Base-by-base conservation (phyloP, 1,140 invertebrate species). In the Vanessa atalanta region DNA sequence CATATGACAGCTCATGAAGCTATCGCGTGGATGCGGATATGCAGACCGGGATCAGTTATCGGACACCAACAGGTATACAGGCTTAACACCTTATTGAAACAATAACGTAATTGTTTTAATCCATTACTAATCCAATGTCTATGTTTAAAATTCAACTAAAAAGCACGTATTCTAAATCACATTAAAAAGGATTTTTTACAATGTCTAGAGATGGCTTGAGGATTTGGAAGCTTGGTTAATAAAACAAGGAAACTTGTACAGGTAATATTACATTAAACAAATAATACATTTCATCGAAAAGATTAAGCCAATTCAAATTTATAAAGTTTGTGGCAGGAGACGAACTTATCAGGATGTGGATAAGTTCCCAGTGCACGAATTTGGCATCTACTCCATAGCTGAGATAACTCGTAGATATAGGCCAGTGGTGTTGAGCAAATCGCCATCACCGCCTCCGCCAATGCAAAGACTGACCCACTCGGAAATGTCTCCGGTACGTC, bases 21-120 rank as follows among this genome's bases (percentile, higher is more conserved):
- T 13, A 99, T 99, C 80, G 98, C 97, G 0, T 99, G 99, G 99
- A 96, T 99, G 82, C 94, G 99, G 88, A 97, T 99, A 77, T 99
- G 98, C 93, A 95, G 99, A 65, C 98, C 99, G 26, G 99, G 99
- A 3, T 99, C 98, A 55, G 96, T 99, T 11, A 99, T 99, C 90
- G 98, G 98, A 0, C 97, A 98, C 84, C 99, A 99, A 88, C 99
- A 99, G 85, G 91, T 92, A 73, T 70, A 73, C 47, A n/a, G 37
- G 31, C n/a, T 3, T 1, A 31, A 6, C 26, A 31, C 2, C 6
- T 31, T 31, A 31, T 6, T 31, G 3, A 31, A 4, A 31, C 26
- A 4, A 20, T 20, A 0, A 20, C 20, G 20, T 20, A 20, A 20
- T 20, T 20, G 20, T 20, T 20, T 20, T 20, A 31, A 31, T 31